A percentile compares a stretch with the other conserved stretches of the same genome.
These are phyloP conservation scores for Poecile montanus DNA, from an alignment of 2,797 vertebrate genomes.

Conservation along the genomic window DNA sequence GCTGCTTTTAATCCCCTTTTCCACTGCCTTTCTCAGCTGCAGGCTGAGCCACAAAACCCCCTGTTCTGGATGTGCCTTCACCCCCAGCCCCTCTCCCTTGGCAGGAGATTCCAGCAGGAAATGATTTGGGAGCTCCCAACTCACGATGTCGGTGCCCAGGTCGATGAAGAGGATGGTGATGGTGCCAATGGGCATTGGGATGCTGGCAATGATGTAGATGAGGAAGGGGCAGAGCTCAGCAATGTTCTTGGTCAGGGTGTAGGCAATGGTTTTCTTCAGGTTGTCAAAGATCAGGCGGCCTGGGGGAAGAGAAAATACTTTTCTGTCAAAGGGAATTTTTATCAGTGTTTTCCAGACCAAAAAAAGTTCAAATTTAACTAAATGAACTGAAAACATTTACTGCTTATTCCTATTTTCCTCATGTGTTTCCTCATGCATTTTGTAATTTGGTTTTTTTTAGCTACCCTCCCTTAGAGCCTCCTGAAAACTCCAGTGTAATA, in stretches of 20 bases:
- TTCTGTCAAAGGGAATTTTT: neutral
- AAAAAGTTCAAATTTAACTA: neutral
- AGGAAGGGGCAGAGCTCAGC: constrained; percentile 83
- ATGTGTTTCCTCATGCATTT: accelerated
- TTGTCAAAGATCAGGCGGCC: constrained; percentile 85
- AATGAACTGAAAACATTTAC: neutral
- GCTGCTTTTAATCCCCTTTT: neutral
- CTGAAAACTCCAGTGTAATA: neutral
- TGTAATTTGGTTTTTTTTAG: neutral
- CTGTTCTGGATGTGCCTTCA: neutral
- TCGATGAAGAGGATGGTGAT: constrained; percentile 84
- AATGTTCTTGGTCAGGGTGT: constrained; percentile 84
- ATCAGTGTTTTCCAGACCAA: neutral
- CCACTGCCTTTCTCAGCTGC: neutral
- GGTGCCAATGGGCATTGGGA: constrained; percentile 82
- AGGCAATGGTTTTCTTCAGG: constrained; percentile 84
- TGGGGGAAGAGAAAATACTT: neutral
- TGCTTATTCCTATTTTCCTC: neutral
- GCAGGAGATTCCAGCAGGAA: neutral
- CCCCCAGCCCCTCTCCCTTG: neutral
- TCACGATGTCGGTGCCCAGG: constrained; percentile 83
- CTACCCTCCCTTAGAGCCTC: neutral
- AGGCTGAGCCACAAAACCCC: neutral
- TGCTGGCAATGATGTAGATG: constrained; percentile 78
- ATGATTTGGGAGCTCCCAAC: neutral